These are phyloP conservation scores for Papilio demoleus DNA, from an alignment of 2,888 invertebrate genomes.

Conservation along the genomic window DNA sequence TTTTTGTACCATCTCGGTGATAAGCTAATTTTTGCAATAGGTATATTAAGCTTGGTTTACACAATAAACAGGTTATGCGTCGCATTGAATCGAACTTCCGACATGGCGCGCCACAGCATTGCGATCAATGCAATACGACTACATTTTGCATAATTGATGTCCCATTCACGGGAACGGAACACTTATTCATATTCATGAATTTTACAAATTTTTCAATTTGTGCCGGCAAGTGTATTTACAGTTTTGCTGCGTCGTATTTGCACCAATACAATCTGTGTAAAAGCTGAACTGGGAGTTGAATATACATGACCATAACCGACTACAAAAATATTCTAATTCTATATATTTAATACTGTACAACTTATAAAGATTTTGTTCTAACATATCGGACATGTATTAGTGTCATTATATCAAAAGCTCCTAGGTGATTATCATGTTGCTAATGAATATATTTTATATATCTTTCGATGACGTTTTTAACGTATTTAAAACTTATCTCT, in stretches of 20 bases:
- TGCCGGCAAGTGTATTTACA: conserved; percentile 74
- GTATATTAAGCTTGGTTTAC: conserved; percentile 52
- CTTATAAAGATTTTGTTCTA: not conserved
- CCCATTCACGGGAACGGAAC: conserved; percentile 75
- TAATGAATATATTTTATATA: not conserved
- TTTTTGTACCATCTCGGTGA: no score
- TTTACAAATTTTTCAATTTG: conserved; percentile 80
- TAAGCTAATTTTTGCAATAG: conserved; percentile 8
- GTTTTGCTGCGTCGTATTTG: conserved; percentile 70
- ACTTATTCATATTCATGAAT: conserved; percentile 82
- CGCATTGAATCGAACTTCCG: conserved; percentile 55
- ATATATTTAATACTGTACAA: conserved; percentile 64
- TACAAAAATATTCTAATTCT: conserved; percentile 66
- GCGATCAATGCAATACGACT: conserved; percentile 72
- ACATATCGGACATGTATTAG: not conserved
- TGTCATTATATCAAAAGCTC: no score
- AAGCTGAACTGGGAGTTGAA: conserved; percentile 62
- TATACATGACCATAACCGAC: conserved; percentile 51
- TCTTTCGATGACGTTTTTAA: no score
- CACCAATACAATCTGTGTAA: conserved; percentile 75
- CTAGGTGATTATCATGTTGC: not conserved
- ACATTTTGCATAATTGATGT: conserved; percentile 81
- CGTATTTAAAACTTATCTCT: no score
- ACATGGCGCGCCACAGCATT: conserved; percentile 47
- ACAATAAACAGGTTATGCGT: conserved; percentile 48